Evolutionary conservation across 92 coral and sea anemone genomes (phyloP), one percentile per base, ranked within the genome.

Genomic region (Anthopleura xanthogrammica): DNA sequence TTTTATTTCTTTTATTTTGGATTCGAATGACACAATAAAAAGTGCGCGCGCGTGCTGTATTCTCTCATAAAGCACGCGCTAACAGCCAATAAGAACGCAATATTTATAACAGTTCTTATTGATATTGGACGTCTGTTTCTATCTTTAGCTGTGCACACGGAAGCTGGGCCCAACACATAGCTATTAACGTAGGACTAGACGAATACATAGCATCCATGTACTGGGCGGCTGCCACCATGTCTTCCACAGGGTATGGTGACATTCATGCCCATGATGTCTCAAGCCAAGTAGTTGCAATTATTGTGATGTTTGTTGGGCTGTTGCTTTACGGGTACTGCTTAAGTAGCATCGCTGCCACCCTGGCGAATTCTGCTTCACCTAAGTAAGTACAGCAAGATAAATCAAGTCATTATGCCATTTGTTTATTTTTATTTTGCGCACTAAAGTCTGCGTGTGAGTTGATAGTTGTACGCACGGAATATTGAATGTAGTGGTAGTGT

Each of bases 171-270:
- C 93, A 89, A 39, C 95, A 94, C 76, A 78, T 92, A 10, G 81
- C 76, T 48, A 79, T 81, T 16, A 77, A 75, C 17, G 90, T 85
- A 39, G 95, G 98, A 17, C 29, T 83, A 1, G 79, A 56, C 22
- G 93, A 94, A 84, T 94, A 94, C 79, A 83, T 87, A 12, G 95
- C 98, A 12, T 85, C 81, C 22, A 80, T 94, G 40, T 94, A 94
- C 92, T 94, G 98, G 98, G 95, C 98, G 9, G 98, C 98, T 9
- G 98, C 98, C 36, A 85, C 98, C 24, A 94, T 94, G 98, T 88
- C 95, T 0, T 94, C 98, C 17, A 94, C 98, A 11, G 98, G 98
- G 14, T 94, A 94, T 80, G 98, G 98, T 17, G 98, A 94, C 52
- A 94, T 94, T 80, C 98, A 94, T 68, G 98, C 98, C 62, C 88